A percentile compares a stretch with the other conserved stretches of the same genome.
Conservation (phyloP, 2,797 vertebrate genomes). For the Micrastur ruficollis region DNA sequence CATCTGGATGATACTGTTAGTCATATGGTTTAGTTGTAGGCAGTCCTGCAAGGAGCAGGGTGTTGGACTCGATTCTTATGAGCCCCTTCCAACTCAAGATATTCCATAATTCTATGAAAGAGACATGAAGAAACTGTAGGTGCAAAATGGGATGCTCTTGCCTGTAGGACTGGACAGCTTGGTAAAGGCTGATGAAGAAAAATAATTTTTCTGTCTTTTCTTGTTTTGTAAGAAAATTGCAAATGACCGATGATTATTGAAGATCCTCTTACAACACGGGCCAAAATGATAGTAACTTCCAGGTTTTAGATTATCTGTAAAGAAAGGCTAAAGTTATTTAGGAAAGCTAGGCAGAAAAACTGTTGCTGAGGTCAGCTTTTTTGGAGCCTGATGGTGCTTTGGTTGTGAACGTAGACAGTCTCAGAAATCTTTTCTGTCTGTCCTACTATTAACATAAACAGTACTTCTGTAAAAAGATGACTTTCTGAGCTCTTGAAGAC, state of each 20-base stretch:
- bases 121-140: neutral
- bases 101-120: neutral
- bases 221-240: neutral
- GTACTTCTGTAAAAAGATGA: neutral
- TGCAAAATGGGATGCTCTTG: neutral
- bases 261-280: neutral
- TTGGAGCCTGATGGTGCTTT: neutral
- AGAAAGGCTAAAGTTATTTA: neutral
- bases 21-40: too few relatives aligned
- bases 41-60: too few relatives aligned
- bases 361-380: neutral
- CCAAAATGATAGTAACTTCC: neutral
- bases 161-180: neutral
- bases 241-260: neutral
- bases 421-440: neutral
- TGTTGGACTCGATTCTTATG: too few relatives aligned
- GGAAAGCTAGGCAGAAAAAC: neutral
- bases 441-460: neutral
- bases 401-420: neutral
- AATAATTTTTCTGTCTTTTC: neutral
- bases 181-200: neutral
- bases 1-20: too few relatives aligned
- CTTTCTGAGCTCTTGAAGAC: neutral
- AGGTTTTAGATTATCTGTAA: neutral
- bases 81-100: too few relatives aligned